A percentile compares a stretch with the other conserved stretches of the same genome.
Evolutionary conservation across 2,113 vertebrate species (phyloP).

Genomic region (Rousettus leschenaultii): DNA sequence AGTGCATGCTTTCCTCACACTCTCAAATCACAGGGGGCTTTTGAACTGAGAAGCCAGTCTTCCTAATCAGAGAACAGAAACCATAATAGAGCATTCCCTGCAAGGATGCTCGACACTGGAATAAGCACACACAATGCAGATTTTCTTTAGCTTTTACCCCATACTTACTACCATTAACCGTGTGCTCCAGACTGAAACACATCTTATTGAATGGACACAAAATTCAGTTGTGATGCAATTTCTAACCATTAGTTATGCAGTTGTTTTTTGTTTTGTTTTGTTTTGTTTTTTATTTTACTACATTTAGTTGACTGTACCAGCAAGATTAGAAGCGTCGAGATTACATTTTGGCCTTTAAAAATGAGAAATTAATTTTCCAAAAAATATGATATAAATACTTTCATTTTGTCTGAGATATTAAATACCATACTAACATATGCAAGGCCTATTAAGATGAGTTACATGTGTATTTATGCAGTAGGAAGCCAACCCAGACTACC

Average conservation of each 20-base stretch:
- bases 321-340: neutral
- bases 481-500: neutral
- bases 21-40: constrained; percentile 55
- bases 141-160: neutral
- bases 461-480: neutral
- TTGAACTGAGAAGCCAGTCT: constrained; percentile 58
- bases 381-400: neutral
- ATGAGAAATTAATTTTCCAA: neutral
- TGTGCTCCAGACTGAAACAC: neutral
- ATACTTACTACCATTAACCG: neutral
- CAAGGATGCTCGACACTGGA: neutral
- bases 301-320: neutral
- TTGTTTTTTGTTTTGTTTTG: too few relatives aligned
- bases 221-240: neutral
- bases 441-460: neutral
- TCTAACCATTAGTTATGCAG: neutral
- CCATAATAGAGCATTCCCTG: constrained; percentile 33
- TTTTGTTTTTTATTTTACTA: neutral
- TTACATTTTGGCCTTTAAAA: neutral
- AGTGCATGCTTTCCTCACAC: neutral
- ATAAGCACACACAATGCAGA: constrained; percentile 25
- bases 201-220: neutral
- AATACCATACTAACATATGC: neutral
- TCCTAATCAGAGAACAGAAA: constrained; percentile 51
- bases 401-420: neutral